These are phyloP conservation scores for Polydrusus tereticollis DNA, from an alignment of 2,888 invertebrate genomes.

Conservation along the genomic window DNA sequence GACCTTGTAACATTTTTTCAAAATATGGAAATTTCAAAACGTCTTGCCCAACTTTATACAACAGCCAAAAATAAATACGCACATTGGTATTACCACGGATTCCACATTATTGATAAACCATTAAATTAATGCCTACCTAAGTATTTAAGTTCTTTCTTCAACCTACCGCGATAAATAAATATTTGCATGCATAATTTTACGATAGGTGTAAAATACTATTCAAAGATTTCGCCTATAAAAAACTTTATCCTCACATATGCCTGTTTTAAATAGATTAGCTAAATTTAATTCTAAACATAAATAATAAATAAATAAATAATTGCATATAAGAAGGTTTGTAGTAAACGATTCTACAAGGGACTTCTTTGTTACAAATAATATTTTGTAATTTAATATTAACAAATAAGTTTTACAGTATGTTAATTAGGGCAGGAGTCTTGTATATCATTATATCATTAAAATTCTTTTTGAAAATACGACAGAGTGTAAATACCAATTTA, in stretches of 20 bases:
- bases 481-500: background rate
- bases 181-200: background rate
- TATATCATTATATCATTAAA: background rate
- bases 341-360: too few species aligned
- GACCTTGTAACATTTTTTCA: background rate
- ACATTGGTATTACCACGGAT: background rate
- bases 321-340: too few species aligned
- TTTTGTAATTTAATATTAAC: background rate
- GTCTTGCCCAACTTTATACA: background rate
- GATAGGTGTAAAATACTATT: background rate
- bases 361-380: background rate
- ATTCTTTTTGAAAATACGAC: background rate
- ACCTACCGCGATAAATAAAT: slow-evolving; percentile 6
- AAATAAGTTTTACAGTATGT: background rate
- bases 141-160: background rate
- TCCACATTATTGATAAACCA: slow-evolving; percentile 6
- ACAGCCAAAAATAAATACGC: background rate
- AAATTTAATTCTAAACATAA: background rate
- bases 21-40: background rate
- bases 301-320: background rate
- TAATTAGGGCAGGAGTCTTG: background rate
- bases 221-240: background rate
- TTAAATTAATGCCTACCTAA: background rate
- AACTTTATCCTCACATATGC: background rate
- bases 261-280: background rate